These are phyloP conservation scores for Cetoscarus ocellatus DNA, from an alignment of 2,797 vertebrate species.

Conservation along the genomic window DNA sequence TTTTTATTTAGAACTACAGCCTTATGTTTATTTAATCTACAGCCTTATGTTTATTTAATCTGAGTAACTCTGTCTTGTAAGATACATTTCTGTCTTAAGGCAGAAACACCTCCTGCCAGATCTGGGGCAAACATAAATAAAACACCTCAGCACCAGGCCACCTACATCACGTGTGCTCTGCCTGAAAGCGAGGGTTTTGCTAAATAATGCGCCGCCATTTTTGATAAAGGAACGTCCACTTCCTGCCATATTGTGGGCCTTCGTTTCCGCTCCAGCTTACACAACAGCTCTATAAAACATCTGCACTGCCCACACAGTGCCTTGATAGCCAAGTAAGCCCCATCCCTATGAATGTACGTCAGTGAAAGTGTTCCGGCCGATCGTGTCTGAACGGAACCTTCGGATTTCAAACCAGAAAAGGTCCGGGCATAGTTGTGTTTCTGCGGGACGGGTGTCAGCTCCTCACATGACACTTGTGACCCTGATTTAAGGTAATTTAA, in stretches of 20 bases:
- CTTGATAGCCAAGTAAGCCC: background rate
- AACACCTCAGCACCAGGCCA: background rate
- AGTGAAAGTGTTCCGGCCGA: slow-evolving; percentile 26
- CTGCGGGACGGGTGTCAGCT: background rate
- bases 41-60: no score
- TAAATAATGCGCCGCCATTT: background rate
- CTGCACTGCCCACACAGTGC: rapidly evolving
- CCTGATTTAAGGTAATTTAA: no score
- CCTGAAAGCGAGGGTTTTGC: slow-evolving; percentile 38
- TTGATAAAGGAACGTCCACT: slow-evolving; percentile 2
- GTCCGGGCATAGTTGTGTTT: background rate
- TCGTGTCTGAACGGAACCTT: slow-evolving; percentile 19
- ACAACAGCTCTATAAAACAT: slow-evolving; percentile 9
- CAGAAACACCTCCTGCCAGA: background rate
- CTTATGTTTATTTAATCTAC: no score
- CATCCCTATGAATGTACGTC: rapidly evolving
- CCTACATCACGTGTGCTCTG: slow-evolving; percentile 27
- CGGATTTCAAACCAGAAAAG: slow-evolving; percentile 18
- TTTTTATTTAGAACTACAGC: no score
- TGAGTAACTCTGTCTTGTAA: no score
- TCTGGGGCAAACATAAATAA: slow-evolving; percentile 52
- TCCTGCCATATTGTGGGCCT: slow-evolving; percentile 70
- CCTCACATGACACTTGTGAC: background rate
- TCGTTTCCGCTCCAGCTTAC: slow-evolving; percentile 27
- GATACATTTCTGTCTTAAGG: background rate